phyloP scores from a whole-genome alignment of 2,797 vertebrate species.

The Gymnocypris eckloni region DNA sequence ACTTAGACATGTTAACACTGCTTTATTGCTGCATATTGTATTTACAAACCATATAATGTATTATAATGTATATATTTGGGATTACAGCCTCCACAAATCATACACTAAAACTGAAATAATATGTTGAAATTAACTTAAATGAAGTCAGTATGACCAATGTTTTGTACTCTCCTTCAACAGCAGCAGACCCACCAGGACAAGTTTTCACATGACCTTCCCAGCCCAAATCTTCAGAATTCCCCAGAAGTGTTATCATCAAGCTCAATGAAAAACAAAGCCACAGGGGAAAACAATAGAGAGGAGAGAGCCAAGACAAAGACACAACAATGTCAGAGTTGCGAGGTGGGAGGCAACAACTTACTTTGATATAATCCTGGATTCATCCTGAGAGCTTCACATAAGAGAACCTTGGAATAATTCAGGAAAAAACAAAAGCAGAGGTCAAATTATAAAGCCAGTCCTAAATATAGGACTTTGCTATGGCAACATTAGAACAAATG shows the following conservation, averaged over 20 bases:
- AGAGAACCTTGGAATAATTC: neutral
- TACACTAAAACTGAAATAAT: neutral
- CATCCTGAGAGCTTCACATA: neutral
- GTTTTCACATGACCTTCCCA: conserved; percentile 65
- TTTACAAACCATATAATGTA: neutral
- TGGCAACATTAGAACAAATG: neutral
- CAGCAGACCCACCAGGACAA: conserved; percentile 47
- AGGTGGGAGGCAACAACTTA: too few relatives aligned
- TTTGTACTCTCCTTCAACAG: conserved; percentile 21
- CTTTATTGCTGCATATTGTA: neutral
- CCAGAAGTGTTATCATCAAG: conserved; percentile 71
- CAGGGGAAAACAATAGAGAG: conserved; percentile 55
- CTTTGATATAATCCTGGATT: conserved; percentile 16
- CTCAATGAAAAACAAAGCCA: conserved; percentile 55
- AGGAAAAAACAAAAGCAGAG: neutral
- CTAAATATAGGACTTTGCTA: neutral
- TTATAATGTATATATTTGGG: neutral
- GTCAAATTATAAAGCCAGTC: neutral
- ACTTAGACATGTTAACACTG: too few relatives aligned
- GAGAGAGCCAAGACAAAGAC: conserved; percentile 61
- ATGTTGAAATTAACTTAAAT: neutral
- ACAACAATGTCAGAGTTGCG: conserved; percentile 61
- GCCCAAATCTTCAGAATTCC: conserved; percentile 68
- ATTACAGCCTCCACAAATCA: neutral
- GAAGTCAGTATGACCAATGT: neutral